Percentiles rank a stretch among this genome's conserved stretches.
Conservation (phyloP, 2,888 invertebrate species). For the Metopia argyrocephala region DNA sequence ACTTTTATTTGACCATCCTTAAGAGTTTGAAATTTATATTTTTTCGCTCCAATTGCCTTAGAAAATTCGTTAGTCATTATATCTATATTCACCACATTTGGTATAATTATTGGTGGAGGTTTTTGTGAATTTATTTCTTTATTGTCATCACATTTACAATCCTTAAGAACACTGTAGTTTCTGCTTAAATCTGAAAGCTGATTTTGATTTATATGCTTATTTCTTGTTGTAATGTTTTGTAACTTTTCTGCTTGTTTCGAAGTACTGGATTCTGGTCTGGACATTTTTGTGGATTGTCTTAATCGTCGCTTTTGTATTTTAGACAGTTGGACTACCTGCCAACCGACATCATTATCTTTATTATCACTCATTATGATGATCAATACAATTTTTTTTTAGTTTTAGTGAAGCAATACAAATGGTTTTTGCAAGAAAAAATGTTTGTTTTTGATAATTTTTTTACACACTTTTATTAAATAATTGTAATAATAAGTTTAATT, state of each 20-base stretch:
- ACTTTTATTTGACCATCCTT: slow-evolving; percentile 25
- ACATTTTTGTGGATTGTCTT: not conserved
- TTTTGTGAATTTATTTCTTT: slow-evolving; percentile 11
- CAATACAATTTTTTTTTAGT: slow-evolving; percentile 6
- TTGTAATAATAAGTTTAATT: no score
- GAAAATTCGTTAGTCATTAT: not conserved
- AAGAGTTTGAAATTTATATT: slow-evolving; percentile 21
- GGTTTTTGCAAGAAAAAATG: not conserved
- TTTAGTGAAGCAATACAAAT: not conserved
- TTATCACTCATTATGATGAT: not conserved
- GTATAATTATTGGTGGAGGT: slow-evolving; percentile 28
- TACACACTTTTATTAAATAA: no score
- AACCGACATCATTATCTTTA: not conserved
- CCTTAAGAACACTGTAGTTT: no score
- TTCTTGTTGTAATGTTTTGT: not conserved
- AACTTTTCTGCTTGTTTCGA: not conserved
- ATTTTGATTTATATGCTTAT: not conserved
- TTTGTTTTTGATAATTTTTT: not conserved
- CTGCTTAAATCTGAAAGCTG: not conserved
- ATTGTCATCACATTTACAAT: not conserved
- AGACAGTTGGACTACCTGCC: not conserved
- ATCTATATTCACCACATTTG: slow-evolving; percentile 2
- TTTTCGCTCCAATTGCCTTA: not conserved
- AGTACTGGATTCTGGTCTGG: not conserved
- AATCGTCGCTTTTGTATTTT: not conserved